Percentiles rank a stretch among this genome's conserved stretches.
phyloP scores from a whole-genome alignment of 2,888 invertebrate species.

The Euplexia lucipara region DNA sequence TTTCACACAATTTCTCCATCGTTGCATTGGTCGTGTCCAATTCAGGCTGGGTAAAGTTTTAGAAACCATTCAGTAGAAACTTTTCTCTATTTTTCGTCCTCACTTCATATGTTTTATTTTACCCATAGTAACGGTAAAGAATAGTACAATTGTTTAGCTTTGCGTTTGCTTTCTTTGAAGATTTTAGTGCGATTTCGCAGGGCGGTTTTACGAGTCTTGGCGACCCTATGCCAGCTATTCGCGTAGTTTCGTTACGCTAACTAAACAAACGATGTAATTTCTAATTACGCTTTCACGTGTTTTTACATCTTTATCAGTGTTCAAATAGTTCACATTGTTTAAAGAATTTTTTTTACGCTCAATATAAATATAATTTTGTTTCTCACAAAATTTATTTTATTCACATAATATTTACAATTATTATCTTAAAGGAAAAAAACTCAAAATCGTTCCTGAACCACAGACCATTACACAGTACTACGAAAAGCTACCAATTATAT shows the following conservation, averaged over 20 bases:
- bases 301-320: slow-evolving; percentile 22
- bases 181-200: slow-evolving; percentile 54
- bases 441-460: neutral
- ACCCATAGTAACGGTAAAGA: slow-evolving; percentile 29
- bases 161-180: slow-evolving; percentile 56
- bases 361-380: no score
- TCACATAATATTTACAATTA: no score
- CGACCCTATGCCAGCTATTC: slow-evolving; percentile 52
- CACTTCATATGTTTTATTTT: neutral
- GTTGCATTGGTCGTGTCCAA: neutral
- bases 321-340: neutral
- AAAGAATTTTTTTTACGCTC: neutral
- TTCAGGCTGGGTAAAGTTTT: no score
- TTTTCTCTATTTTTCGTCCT: neutral
- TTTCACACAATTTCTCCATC: neutral
- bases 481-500: neutral
- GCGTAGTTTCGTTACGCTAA: slow-evolving; percentile 20
- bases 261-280: slow-evolving; percentile 20
- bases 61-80: neutral
- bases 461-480: neutral
- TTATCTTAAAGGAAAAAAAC: no score
- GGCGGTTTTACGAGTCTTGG: slow-evolving; percentile 54
- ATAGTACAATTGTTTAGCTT: slow-evolving; percentile 16
- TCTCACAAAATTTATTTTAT: no score
- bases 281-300: slow-evolving; percentile 12